phyloP scores from a whole-genome alignment of 2,113 vertebrate species.

The Hucho hucho region DNA sequence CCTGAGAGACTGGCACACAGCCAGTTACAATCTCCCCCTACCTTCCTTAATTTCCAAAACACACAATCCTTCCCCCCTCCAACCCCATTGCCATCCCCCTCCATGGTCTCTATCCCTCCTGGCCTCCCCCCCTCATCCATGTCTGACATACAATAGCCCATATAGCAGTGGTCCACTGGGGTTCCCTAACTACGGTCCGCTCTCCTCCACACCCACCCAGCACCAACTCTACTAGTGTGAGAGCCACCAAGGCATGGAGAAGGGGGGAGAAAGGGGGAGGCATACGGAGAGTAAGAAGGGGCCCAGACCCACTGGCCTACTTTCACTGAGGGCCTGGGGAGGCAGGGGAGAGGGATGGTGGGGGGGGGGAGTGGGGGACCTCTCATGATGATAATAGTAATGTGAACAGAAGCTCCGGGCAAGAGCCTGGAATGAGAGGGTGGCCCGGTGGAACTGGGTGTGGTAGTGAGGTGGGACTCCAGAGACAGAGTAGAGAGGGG shows the following conservation, averaged over 20 bases:
- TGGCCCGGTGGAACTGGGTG: constrained; percentile 43
- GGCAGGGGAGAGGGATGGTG: constrained; percentile 8
- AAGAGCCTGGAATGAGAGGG: constrained; percentile 23
- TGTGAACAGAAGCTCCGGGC: constrained; percentile 25
- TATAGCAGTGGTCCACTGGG: not conserved
- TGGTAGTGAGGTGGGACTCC: constrained; percentile 33
- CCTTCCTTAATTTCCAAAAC: constrained; percentile 6
- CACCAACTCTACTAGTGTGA: not conserved
- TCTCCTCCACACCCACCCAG: not conserved
- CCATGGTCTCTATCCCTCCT: not conserved
- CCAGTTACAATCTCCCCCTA: constrained; percentile 52
- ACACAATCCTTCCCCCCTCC: constrained; percentile 10
- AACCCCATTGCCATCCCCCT: constrained; percentile 18
- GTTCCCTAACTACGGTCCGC: not conserved
- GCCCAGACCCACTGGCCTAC: constrained; percentile 50
- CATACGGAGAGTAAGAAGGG: not conserved
- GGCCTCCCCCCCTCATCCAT: not conserved
- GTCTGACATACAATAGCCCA: not conserved
- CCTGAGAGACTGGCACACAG: constrained; percentile 49
- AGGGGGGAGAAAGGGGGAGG: too few species aligned
- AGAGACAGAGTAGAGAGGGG: constrained; percentile 39
- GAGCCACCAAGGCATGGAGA: not conserved
- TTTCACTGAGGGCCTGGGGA: constrained; percentile 41
- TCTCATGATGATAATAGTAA: constrained; percentile 7
- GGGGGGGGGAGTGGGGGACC: constrained; percentile 9